Evolutionary conservation across 2,113 vertebrate genomes (phyloP).

Genomic region (Centropus unirufus): DNA sequence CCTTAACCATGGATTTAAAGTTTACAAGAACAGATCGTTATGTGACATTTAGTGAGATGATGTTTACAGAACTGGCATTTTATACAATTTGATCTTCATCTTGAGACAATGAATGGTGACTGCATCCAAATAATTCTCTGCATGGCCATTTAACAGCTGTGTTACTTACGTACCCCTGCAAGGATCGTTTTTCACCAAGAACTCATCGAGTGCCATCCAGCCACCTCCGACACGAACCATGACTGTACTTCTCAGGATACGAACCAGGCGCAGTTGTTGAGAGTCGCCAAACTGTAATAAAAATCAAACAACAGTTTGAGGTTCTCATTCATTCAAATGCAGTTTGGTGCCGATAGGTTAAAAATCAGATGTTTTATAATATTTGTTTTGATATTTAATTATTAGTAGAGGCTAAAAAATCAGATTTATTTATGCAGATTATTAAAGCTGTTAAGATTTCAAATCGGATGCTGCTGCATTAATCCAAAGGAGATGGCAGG

Average conservation of each 20-base stretch:
- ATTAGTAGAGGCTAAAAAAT: constrained; percentile 73
- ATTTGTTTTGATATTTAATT: constrained; percentile 60
- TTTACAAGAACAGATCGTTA: constrained; percentile 20
- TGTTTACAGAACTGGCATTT: constrained; percentile 34
- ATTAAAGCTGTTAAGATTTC: constrained; percentile 60
- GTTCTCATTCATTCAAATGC: not conserved
- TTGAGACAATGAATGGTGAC: constrained; percentile 3
- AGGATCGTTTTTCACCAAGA: constrained; percentile 98
- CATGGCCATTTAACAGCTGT: not conserved
- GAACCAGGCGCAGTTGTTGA: constrained; percentile 94
- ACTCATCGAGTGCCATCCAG: constrained; percentile 99
- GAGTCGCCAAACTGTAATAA: constrained; percentile 93
- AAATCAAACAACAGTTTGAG: constrained; percentile 43
- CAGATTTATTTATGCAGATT: constrained; percentile 56
- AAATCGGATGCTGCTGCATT: constrained; percentile 65
- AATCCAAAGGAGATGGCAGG: constrained; percentile 66
- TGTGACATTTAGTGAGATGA: constrained; percentile 34
- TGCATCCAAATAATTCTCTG: not conserved
- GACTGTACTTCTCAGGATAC: constrained; percentile 95
- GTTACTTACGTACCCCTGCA: constrained; percentile 90
- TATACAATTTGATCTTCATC: not conserved
- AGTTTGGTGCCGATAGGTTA: not conserved
- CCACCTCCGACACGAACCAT: constrained; percentile 99
- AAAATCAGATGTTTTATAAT: constrained; percentile 35
- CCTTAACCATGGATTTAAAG: constrained; percentile 25